Evolutionary conservation across 1,140 invertebrate species (phyloP), one percentile per base, ranked within the genome.

Genomic region (Teleopsis dalmanni): DNA sequence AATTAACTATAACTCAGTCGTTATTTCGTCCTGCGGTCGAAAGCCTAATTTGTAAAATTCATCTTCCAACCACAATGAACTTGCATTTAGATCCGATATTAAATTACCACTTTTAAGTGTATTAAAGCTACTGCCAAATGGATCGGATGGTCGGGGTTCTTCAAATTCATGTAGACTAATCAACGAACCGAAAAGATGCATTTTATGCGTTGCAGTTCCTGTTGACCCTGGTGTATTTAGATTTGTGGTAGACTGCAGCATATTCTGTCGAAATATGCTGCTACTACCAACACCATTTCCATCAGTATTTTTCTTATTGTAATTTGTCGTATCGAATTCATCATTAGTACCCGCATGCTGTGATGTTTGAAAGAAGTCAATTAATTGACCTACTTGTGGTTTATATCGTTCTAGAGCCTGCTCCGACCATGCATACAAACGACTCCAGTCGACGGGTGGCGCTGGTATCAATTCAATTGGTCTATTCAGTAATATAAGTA

Each of bases 21-120:
- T 84, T 45, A 84, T 84, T 72, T 83, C 82, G 64, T 84, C 82
- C 60, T 84, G 82, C 26, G 82, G 82, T 56, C 82, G 73, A 60
- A 83, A 82, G 36, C 82, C 82, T 45, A 84, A 71, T 57, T 80
- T 80, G 55, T 80, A 80, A 60, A 83, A 83, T 60, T 84, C 81
- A 55, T 83, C 81, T 50, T 82, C 80, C 48, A 81, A 71, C 65
- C 79, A 81, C 41, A 81, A 74, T 19, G 76, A 72, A 50, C 71
- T 77, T 18, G 78, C 76, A 58, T 79, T 76, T 72, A 81, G 80
- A 57, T 82, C 78, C 34, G 65, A 64, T 49, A 64, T 67, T 22
- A 73, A 62, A 54, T 67, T 65, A 47, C 67, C 71, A 51, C 60
- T 71, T 60, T 69, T 75, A 53, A 64, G 72, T 59, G 63, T 68